phyloP scores from a whole-genome alignment of 2,888 invertebrate genomes.

The Cecidostiba fungosa region DNA sequence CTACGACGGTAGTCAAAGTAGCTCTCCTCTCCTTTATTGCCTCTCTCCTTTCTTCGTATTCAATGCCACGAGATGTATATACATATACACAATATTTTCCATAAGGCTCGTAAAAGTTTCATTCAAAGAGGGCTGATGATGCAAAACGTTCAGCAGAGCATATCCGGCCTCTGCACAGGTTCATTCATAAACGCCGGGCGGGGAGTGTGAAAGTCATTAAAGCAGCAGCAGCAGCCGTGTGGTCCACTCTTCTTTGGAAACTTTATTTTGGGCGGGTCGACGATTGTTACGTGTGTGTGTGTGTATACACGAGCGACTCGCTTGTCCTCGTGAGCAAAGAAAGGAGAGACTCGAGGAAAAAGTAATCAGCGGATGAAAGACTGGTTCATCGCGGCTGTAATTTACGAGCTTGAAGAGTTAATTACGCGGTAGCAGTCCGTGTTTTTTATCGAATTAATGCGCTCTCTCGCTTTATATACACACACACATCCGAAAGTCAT shows the following conservation, averaged over 20 bases:
- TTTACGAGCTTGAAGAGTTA: conserved; percentile 55
- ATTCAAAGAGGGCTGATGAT: not conserved
- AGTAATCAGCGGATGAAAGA: conserved; percentile 58
- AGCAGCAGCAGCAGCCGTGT: not conserved
- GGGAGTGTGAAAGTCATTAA: not conserved
- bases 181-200: not conserved
- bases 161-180: no score
- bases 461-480: not conserved
- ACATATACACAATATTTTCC: not conserved
- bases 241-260: conserved; percentile 28
- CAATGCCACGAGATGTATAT: not conserved
- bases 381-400: conserved; percentile 53
- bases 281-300: conserved; percentile 31
- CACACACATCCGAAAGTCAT: not conserved
- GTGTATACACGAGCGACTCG: not conserved
- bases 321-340: conserved; percentile 14
- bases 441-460: conserved; percentile 22
- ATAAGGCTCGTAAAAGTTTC: not conserved
- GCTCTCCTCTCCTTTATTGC: not conserved
- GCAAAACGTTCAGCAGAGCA: not conserved
- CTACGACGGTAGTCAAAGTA: not conserved
- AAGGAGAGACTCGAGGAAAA: conserved; percentile 47
- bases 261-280: conserved; percentile 30
- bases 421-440: conserved; percentile 44
- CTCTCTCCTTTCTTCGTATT: not conserved